Conservation (phyloP, 1,140 invertebrate genomes). For the Caerostris darwini region DNA sequence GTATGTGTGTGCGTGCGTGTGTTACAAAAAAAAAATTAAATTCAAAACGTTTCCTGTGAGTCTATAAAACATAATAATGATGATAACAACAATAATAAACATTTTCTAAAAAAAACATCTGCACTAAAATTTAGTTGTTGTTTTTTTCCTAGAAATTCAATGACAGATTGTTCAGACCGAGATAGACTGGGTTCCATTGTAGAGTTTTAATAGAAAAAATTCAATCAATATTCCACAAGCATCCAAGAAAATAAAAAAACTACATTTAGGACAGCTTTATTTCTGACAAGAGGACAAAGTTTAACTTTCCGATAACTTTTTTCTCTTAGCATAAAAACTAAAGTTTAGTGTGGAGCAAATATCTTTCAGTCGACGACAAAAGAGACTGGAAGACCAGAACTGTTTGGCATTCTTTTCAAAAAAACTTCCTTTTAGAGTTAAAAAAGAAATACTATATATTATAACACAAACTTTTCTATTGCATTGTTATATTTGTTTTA, state of each 20-base stretch:
- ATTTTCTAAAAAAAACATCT: background rate
- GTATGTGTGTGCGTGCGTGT: too few species aligned
- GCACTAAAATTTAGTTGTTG: background rate
- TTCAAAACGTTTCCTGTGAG: too few species aligned
- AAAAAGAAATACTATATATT: too few species aligned
- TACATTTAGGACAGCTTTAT: background rate
- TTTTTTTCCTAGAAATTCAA: background rate
- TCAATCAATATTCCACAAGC: conserved; percentile 19
- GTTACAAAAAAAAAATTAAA: too few species aligned
- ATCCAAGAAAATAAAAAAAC: background rate
- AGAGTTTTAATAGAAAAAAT: background rate
- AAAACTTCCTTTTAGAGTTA: too few species aligned
- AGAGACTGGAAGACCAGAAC: background rate
- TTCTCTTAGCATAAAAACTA: background rate
- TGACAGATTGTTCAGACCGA: background rate
- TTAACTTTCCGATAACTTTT: conserved; percentile 3
- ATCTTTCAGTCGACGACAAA: background rate
- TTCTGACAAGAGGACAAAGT: background rate
- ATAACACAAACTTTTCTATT: too few species aligned
- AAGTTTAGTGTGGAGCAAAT: background rate
- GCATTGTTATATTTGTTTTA: too few species aligned
- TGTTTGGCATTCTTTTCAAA: too few species aligned
- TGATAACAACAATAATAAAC: background rate
- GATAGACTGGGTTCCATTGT: background rate
- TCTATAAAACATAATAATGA: background rate